Conservation (phyloP, 2,797 vertebrate genomes). For the Sardinella longiceps region DNA sequence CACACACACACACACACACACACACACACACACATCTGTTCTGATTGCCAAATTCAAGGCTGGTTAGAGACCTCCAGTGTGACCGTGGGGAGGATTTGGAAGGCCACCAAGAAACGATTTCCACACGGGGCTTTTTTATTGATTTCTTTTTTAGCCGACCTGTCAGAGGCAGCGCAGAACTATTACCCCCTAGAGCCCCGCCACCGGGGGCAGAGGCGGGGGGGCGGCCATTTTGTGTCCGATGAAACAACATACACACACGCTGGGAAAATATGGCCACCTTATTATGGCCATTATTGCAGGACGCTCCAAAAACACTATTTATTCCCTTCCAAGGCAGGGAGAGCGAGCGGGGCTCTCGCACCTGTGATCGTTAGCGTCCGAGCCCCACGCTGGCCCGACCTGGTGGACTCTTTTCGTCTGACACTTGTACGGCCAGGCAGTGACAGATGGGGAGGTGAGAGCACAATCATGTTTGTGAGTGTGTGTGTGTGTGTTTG, state of each 20-base stretch:
- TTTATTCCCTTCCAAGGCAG: conserved; percentile 56
- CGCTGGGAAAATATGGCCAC: conserved; percentile 57
- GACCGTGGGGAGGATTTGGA: conserved; percentile 45
- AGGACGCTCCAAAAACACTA: conserved; percentile 59
- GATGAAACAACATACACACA: conserved; percentile 56
- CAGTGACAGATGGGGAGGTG: conserved; percentile 77
- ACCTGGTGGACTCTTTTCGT: conserved; percentile 47
- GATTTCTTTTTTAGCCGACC: conserved; percentile 36
- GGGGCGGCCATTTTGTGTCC: conserved; percentile 57
- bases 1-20: conserved; percentile 41
- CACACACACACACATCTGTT: conserved; percentile 38
- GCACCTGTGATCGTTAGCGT: conserved; percentile 77
- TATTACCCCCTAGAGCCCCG: conserved; percentile 55
- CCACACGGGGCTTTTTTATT: conserved; percentile 47
- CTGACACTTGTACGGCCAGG: conserved; percentile 59
- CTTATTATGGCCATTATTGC: conserved; percentile 64
- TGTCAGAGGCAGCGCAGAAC: conserved; percentile 62
- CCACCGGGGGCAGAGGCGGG: conserved; percentile 31
- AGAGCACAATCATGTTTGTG: conserved; percentile 59
- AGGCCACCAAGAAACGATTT: conserved; percentile 54
- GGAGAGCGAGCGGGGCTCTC: conserved; percentile 58
- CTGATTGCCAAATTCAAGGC: conserved; percentile 13
- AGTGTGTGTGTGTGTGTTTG: not conserved
- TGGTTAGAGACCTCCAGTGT: not conserved
- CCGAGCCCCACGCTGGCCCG: conserved; percentile 51